These are phyloP conservation scores for Epinephelus malabaricus DNA, from an alignment of 2,797 vertebrate genomes.

Conservation along the genomic window DNA sequence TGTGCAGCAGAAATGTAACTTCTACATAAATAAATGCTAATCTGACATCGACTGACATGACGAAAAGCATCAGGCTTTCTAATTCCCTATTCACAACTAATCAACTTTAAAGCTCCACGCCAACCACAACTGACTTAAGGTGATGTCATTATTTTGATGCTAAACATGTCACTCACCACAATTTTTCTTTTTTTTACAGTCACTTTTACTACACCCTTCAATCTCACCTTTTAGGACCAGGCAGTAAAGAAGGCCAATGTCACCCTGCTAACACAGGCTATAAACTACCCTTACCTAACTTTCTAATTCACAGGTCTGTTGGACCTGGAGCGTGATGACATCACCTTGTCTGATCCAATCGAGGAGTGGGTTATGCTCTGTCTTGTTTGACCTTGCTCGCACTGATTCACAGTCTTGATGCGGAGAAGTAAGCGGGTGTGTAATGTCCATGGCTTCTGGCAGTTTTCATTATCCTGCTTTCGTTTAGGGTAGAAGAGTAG, in stretches of 20 bases:
- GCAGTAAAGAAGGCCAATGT: conserved; percentile 72
- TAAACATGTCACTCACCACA: conserved; percentile 48
- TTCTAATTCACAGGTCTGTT: conserved; percentile 57
- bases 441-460: conserved; percentile 36
- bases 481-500: conserved; percentile 4
- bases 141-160: conserved; percentile 49
- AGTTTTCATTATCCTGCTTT: conserved; percentile 40
- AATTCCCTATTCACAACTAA: conserved; percentile 25
- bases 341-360: conserved; percentile 49
- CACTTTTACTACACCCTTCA: conserved; percentile 57
- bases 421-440: conserved; percentile 34
- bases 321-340: conserved; percentile 50
- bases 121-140: conserved; percentile 13
- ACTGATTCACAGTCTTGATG: conserved; percentile 50
- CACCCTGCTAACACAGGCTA: conserved; percentile 62
- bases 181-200: conserved; percentile 32
- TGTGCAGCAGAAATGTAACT: background rate
- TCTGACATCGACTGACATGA: background rate
- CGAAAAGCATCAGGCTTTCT: conserved; percentile 15
- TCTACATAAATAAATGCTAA: background rate
- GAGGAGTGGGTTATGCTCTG: conserved; percentile 20
- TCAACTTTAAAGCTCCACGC: conserved; percentile 7
- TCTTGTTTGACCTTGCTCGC: conserved; percentile 62
- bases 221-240: conserved; percentile 64
- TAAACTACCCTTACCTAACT: conserved; percentile 61